phyloP scores from a whole-genome alignment of 2,113 vertebrate species.

The Sterna hirundo region DNA sequence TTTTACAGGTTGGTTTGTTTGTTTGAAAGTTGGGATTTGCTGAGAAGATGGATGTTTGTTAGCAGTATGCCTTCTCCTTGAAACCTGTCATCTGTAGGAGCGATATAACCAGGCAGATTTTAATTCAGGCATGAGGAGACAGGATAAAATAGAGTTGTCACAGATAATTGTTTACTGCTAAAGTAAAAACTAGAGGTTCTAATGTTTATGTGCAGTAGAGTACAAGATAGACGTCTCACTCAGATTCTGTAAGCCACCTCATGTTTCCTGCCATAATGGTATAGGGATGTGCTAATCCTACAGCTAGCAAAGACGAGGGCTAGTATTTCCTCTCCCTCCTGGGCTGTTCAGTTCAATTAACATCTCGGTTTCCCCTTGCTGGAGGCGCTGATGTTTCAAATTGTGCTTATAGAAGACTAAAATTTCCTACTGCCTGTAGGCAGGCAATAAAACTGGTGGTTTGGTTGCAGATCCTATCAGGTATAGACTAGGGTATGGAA shows the following conservation, averaged over 20 bases:
- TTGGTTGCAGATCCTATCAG: conserved; percentile 60
- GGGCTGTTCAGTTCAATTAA: conserved; percentile 51
- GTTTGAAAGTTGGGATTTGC: background rate
- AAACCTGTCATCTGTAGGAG: background rate
- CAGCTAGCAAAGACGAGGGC: background rate
- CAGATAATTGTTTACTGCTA: background rate
- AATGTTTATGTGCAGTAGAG: background rate
- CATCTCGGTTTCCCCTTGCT: conserved; percentile 50
- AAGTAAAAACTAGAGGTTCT: background rate
- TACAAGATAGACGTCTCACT: background rate
- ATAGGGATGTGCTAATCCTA: conserved; percentile 15
- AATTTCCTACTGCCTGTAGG: conserved; percentile 46
- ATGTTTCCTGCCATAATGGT: background rate
- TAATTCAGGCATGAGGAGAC: background rate
- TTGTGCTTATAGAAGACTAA: conserved; percentile 31
- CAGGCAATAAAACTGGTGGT: conserved; percentile 48
- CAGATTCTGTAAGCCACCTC: background rate
- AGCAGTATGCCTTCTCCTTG: background rate
- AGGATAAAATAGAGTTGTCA: background rate
- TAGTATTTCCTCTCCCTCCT: conserved; percentile 31
- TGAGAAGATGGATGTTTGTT: background rate
- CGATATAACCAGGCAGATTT: background rate
- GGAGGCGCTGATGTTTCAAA: conserved; percentile 51
- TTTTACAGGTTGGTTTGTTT: background rate
- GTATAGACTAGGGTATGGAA: background rate